Conservation (phyloP, 2,797 vertebrate species). For the Brotula barbata region DNA sequence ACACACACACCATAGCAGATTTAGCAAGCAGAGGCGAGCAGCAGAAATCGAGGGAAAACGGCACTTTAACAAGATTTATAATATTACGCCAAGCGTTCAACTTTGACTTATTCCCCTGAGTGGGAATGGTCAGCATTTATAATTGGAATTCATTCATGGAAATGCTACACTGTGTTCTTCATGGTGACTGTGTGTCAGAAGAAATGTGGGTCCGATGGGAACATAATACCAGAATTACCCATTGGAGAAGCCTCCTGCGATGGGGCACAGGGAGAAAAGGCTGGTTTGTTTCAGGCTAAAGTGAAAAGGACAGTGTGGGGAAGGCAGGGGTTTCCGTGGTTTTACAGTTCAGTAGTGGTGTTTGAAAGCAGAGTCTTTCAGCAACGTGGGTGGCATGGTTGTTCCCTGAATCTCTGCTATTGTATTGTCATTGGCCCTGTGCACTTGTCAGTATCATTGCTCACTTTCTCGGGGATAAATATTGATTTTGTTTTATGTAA, state of each 20-base stretch:
- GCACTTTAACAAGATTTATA: conserved; percentile 63
- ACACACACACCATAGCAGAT: conserved; percentile 40
- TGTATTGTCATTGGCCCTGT: conserved; percentile 97
- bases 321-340: conserved; percentile 92
- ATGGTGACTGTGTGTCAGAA: conserved; percentile 48
- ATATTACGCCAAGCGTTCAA: conserved; percentile 64
- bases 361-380: conserved; percentile 92
- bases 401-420: conserved; percentile 86
- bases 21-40: conserved; percentile 42
- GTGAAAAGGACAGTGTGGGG: conserved; percentile 92
- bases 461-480: conserved; percentile 95
- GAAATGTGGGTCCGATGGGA: conserved; percentile 50
- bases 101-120: conserved; percentile 46
- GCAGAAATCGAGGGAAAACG: conserved; percentile 41
- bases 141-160: conserved; percentile 69
- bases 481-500: conserved; percentile 94
- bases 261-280: conserved; percentile 63
- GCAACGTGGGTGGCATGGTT: conserved; percentile 98
- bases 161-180: conserved; percentile 56
- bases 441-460: conserved; percentile 94
- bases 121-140: conserved; percentile 65
- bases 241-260: conserved; percentile 65
- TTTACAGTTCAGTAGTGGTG: conserved; percentile 95
- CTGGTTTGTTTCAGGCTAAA: conserved; percentile 88
- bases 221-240: conserved; percentile 68